Percentiles rank a stretch among this genome's conserved stretches.
Conservation (phyloP, 2,113 vertebrate species). For the Pipa parva region DNA sequence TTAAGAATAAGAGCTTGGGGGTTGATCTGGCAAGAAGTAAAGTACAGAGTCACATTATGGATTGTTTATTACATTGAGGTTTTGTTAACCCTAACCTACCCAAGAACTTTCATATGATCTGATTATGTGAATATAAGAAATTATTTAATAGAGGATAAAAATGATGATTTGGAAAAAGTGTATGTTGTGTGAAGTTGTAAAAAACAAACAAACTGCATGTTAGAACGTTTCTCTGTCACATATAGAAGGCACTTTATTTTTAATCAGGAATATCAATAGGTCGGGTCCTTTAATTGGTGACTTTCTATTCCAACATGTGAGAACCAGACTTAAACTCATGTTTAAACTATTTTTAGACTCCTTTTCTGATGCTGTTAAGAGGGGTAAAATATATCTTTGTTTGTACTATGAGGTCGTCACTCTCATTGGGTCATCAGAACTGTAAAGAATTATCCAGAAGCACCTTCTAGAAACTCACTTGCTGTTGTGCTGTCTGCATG, state of each 20-base stretch:
- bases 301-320: conserved; percentile 20
- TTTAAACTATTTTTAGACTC: conserved; percentile 30
- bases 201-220: no score
- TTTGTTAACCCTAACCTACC: no score
- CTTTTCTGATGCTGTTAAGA: conserved; percentile 18
- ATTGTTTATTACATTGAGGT: no score
- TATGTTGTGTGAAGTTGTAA: neutral
- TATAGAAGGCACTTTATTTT: conserved; percentile 13
- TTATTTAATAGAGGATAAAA: no score
- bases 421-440: conserved; percentile 18
- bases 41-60: no score
- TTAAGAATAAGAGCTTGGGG: no score
- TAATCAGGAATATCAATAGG: conserved; percentile 15
- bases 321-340: conserved; percentile 7
- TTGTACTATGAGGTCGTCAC: conserved; percentile 24
- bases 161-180: no score
- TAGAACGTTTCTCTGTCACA: neutral
- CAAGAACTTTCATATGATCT: no score
- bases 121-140: no score
- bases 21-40: no score
- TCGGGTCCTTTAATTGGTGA: conserved; percentile 1
- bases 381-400: conserved; percentile 15
- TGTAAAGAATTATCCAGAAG: conserved; percentile 4
- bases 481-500: conserved; percentile 9
- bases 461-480: neutral